Evolutionary conservation across 30 jellyfish, hydroid and myxozoan genomes (phyloP).

Genomic region (Hydractinia symbiolongicarpus): DNA sequence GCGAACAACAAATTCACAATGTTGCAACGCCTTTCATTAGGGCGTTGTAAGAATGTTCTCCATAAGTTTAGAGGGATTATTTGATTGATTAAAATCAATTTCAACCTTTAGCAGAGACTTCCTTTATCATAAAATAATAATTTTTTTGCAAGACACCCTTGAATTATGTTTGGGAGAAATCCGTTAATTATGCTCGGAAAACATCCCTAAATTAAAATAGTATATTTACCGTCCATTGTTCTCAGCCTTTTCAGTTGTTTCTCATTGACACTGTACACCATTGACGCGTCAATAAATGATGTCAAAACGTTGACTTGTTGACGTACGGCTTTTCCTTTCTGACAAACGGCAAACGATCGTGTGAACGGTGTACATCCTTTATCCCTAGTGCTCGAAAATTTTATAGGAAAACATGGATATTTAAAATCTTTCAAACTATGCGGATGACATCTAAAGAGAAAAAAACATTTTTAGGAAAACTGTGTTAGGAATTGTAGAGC

Average conservation of each 20-base stretch:
- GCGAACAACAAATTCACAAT: no score
- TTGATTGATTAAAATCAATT: neutral
- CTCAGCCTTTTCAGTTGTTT: neutral
- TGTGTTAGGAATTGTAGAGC: neutral
- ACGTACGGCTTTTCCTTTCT: slow-evolving; percentile 40
- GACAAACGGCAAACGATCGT: slow-evolving; percentile 82
- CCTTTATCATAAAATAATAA: no score
- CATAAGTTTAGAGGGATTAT: no score
- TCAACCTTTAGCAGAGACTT: neutral
- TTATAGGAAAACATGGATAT: slow-evolving; percentile 77
- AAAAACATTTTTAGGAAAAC: neutral
- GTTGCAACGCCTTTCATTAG: no score
- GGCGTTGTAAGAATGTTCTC: no score
- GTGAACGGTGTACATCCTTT: slow-evolving; percentile 62
- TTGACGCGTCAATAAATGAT: slow-evolving; percentile 63
- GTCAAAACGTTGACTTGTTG: slow-evolving; percentile 70
- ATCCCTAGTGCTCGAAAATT: slow-evolving; percentile 43
- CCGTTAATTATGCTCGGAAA: no score
- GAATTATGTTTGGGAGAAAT: no score
- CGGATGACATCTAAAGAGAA: slow-evolving; percentile 8
- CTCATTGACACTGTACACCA: slow-evolving; percentile 41
- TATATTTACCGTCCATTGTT: neutral
- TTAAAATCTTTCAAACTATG: slow-evolving; percentile 33
- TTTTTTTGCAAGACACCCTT: no score
- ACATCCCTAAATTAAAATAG: neutral